These are phyloP conservation scores for Chrysocyon brachyurus DNA, from an alignment of 2,797 vertebrate species.

Conservation along the genomic window DNA sequence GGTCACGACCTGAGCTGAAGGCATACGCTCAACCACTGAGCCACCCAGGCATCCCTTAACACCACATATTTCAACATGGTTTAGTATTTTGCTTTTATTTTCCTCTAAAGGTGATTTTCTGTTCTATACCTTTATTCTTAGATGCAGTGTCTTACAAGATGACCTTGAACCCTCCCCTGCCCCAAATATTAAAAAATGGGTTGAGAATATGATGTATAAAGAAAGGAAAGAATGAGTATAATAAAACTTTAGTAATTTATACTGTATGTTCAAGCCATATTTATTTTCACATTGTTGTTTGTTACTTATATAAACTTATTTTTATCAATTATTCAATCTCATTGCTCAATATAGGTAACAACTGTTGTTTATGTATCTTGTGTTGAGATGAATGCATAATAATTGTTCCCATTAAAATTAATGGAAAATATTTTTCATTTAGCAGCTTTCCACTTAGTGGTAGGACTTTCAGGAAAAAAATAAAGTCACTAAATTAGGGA, in stretches of 20 bases:
- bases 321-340: not conserved
- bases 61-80: not conserved
- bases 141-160: not conserved
- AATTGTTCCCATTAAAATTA: not conserved
- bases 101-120: not conserved
- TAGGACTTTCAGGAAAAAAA: not conserved
- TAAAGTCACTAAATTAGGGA: not conserved
- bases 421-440: not conserved
- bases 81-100: not conserved
- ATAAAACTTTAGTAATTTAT: not conserved
- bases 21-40: too few relatives aligned
- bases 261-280: not conserved
- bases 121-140: not conserved
- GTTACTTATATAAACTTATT: not conserved
- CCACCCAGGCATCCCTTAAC: not conserved
- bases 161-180: not conserved
- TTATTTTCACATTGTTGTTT: conserved; percentile 4
- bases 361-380: not conserved
- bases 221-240: not conserved
- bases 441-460: not conserved
- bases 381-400: not conserved
- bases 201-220: not conserved
- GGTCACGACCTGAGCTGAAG: too few relatives aligned
- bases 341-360: not conserved
- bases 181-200: not conserved